A percentile compares a stretch with the other conserved stretches of the same genome.
phyloP scores from a whole-genome alignment of 2,888 invertebrate genomes.

The Acrocyrtus sp. region DNA sequence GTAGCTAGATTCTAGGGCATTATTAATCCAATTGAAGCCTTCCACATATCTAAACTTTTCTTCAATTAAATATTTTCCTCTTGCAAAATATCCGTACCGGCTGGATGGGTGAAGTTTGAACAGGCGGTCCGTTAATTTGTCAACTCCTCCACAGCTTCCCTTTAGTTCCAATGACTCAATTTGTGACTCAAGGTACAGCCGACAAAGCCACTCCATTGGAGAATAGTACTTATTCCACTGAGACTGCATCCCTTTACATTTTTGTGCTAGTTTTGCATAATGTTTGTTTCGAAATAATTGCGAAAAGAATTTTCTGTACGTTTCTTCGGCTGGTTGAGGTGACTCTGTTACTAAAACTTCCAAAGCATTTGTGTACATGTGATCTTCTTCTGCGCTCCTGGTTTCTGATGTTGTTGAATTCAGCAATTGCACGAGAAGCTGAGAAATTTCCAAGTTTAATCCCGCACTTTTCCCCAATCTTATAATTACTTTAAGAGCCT shows the following conservation, averaged over 20 bases:
- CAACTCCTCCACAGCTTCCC: slow-evolving; percentile 39
- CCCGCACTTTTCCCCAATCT: slow-evolving; percentile 65
- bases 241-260: slow-evolving; percentile 37
- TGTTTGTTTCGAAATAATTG: slow-evolving; percentile 67
- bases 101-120: slow-evolving; percentile 61
- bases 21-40: slow-evolving; percentile 55
- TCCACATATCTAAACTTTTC: slow-evolving; percentile 29
- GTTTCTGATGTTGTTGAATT: slow-evolving; percentile 46
- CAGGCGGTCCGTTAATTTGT: slow-evolving; percentile 52
- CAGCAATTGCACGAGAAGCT: slow-evolving; percentile 45
- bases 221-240: slow-evolving; percentile 57
- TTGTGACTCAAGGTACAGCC: slow-evolving; percentile 55
- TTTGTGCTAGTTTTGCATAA: slow-evolving; percentile 40
- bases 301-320: slow-evolving; percentile 69
- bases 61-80: slow-evolving; percentile 58
- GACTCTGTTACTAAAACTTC: slow-evolving; percentile 55
- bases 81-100: slow-evolving; percentile 58
- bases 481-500: slow-evolving; percentile 66
- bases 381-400: slow-evolving; percentile 51
- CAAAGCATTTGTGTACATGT: slow-evolving; percentile 54
- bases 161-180: slow-evolving; percentile 7
- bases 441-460: slow-evolving; percentile 49
- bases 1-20: slow-evolving; percentile 55
- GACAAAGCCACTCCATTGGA: slow-evolving; percentile 61
- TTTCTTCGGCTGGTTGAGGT: slow-evolving; percentile 63